A percentile compares a stretch with the other conserved stretches of the same genome.
These are phyloP conservation scores for Nannobrachium achirus DNA, from an alignment of 2,113 vertebrate genomes.

Conservation along the genomic window DNA sequence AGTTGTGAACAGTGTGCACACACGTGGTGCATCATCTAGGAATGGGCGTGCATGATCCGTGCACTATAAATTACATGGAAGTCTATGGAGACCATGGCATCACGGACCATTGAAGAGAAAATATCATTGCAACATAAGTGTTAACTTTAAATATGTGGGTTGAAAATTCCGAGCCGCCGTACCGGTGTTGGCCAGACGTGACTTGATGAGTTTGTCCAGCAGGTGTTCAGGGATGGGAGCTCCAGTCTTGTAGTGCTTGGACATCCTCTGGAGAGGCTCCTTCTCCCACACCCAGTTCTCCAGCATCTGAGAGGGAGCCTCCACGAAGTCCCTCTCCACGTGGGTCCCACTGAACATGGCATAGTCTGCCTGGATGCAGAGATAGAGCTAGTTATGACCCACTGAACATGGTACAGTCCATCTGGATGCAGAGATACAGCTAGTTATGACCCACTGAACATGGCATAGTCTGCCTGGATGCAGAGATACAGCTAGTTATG, in stretches of 20 bases:
- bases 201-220: conserved; percentile 92
- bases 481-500: too few relatives aligned
- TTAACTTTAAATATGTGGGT: too few relatives aligned
- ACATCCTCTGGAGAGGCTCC: conserved; percentile 92
- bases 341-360: conserved; percentile 98
- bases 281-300: conserved; percentile 99
- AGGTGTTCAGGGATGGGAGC: conserved; percentile 84
- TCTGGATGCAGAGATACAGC: too few relatives aligned
- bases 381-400: not conserved
- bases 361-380: conserved; percentile 85
- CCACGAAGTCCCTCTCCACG: conserved; percentile 96
- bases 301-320: conserved; percentile 97
- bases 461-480: too few relatives aligned
- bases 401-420: too few relatives aligned
- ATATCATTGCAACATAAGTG: too few relatives aligned
- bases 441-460: too few relatives aligned
- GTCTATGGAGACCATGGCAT: too few relatives aligned
- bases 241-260: conserved; percentile 87
- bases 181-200: conserved; percentile 96
- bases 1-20: too few relatives aligned
- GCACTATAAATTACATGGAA: not conserved
- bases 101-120: too few relatives aligned
- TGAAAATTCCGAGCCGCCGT: too few relatives aligned
- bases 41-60: not conserved
- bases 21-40: too few relatives aligned